A percentile compares a stretch with the other conserved stretches of the same genome.
Evolutionary conservation across 2,113 vertebrate species (phyloP).

Genomic region (Tretioscincus oriximinensis): DNA sequence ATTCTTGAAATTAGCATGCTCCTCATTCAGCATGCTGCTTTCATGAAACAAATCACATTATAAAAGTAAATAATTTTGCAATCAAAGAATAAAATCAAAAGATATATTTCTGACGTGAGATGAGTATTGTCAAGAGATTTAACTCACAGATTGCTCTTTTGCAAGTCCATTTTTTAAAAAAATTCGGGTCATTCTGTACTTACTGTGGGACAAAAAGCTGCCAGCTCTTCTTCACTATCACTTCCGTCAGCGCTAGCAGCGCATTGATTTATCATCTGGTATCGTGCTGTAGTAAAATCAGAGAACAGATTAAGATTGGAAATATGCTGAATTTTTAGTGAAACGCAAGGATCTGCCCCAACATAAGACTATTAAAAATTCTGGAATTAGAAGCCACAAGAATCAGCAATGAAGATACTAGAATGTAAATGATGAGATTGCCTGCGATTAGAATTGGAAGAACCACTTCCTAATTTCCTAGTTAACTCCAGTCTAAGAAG

Average conservation of each 20-base stretch:
- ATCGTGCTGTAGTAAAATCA: slow-evolving; percentile 74
- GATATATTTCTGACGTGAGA: background rate
- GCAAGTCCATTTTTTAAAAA: too few species aligned
- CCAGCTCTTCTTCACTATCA: slow-evolving; percentile 94
- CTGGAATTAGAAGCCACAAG: background rate
- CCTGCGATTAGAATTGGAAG: background rate
- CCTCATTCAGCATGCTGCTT: background rate
- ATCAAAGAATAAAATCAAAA: background rate
- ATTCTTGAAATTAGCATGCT: background rate
- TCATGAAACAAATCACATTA: background rate
- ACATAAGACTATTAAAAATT: background rate
- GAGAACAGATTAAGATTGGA: slow-evolving; percentile 29
- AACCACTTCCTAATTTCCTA: background rate
- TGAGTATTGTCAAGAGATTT: background rate
- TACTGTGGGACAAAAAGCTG: slow-evolving; percentile 93
- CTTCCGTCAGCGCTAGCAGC: slow-evolving; percentile 69
- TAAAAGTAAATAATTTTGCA: background rate
- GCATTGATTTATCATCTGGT: slow-evolving; percentile 68
- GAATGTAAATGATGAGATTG: background rate
- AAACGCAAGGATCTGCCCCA: background rate
- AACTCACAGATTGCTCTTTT: background rate
- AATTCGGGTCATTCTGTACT: background rate
- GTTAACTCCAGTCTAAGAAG: background rate
- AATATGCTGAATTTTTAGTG: background rate
- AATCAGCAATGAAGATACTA: background rate